These are phyloP conservation scores for Metaphire vulgaris DNA, from an alignment of 1,140 invertebrate species.

Conservation along the genomic window DNA sequence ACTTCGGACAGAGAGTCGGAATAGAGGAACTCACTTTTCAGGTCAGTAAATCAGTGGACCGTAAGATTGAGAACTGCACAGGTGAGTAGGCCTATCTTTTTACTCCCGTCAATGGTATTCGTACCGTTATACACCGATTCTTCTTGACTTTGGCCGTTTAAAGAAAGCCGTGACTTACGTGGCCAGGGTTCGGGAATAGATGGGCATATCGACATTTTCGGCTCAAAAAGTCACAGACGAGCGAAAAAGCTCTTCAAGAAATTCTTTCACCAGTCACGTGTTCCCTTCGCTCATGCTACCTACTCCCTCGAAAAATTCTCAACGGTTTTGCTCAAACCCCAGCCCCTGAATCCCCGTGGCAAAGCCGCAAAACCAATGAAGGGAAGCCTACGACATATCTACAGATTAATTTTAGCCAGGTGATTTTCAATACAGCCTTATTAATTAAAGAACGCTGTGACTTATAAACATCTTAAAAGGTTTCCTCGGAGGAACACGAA, in stretches of 20 bases:
- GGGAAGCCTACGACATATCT: no score
- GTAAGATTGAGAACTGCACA: neutral
- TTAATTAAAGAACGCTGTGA: neutral
- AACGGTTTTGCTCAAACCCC: no score
- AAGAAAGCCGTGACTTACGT: no score
- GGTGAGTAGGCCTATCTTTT: neutral
- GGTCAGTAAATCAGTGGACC: slow-evolving; percentile 36
- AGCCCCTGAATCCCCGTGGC: no score
- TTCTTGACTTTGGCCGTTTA: neutral
- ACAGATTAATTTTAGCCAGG: neutral
- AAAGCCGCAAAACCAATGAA: no score
- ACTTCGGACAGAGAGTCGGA: slow-evolving; percentile 33
- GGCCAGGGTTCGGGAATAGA: no score
- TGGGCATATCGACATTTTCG: no score
- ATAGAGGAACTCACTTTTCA: slow-evolving; percentile 39
- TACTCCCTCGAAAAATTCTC: no score
- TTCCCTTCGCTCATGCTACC: no score
- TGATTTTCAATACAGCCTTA: neutral
- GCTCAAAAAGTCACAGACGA: no score
- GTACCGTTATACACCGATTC: neutral
- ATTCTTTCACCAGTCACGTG: no score
- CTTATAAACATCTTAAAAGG: neutral
- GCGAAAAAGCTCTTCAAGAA: no score
- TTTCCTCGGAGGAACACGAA: neutral
- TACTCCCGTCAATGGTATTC: neutral